Evolutionary conservation across 2,888 invertebrate genomes (phyloP), one percentile per base, ranked within the genome.

Genomic region (Rhaphigaster nebulosa): DNA sequence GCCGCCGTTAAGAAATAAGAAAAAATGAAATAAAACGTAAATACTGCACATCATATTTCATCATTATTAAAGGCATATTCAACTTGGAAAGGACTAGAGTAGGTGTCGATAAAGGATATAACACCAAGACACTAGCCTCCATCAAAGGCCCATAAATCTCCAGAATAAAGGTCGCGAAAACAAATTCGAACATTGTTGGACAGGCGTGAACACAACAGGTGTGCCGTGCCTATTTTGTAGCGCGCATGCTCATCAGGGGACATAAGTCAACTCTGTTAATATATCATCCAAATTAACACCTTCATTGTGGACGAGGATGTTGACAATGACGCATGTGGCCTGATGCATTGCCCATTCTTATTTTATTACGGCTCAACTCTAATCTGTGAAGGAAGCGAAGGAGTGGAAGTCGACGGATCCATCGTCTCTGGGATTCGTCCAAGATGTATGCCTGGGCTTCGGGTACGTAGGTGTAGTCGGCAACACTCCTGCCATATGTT

Each of bases 291-390:
- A 88, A 88, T 88, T 88, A 88, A 88, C 60, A 88, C 88, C 38
- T 60, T 56, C 88, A 88, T 60, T 88, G 88, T 88, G 52, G 65
- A 60, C 60, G 26, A 88, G 34, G 65, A 13, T 65, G 88, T 60
- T 60, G 88, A 88, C 88, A 88, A 60, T 88, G 88, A 88, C n/a
- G 65, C 60, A 88, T 88, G 88, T 41, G 23, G 5, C 56, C 23
- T 88, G 88, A 88, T 88, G 54, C 88, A 88, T 88, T 56, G 54
- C 60, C 88, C 60, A 88, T 88, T 88, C 88, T 88, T 88, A 60
- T 34, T 41, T 60, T 88, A 60, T 88, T 60, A 88, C 34, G 70
- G 70, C 8, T 38, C 20, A 76, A 38, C 38, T 76, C 38, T 20
- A 38, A 76, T 34, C 70, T 76, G 29, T 29, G 15, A 29, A 65